A percentile compares a stretch with the other conserved stretches of the same genome.
These are phyloP conservation scores for Halichoeres trimaculatus DNA, from an alignment of 2,113 vertebrate genomes.

Conservation along the genomic window DNA sequence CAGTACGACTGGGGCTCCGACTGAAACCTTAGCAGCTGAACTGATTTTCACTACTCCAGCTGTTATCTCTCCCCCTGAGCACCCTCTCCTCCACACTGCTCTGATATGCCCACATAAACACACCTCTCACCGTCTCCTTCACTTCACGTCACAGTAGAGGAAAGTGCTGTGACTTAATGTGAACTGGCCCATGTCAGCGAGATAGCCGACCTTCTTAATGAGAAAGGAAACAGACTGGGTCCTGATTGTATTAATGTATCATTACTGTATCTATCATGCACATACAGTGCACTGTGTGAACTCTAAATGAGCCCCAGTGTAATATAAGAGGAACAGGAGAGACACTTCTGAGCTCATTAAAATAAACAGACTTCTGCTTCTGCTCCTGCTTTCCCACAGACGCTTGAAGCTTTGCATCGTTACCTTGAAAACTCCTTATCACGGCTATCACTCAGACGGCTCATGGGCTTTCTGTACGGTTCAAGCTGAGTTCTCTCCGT, in stretches of 20 bases:
- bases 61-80: conserved; percentile 58
- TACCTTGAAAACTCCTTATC: conserved; percentile 80
- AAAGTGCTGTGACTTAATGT: conserved; percentile 69
- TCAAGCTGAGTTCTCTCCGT: conserved; percentile 73
- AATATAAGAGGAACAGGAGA: conserved; percentile 74
- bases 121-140: conserved; percentile 22
- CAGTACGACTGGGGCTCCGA: conserved; percentile 36
- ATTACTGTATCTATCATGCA: conserved; percentile 78
- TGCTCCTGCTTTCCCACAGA: conserved; percentile 80
- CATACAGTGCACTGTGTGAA: conserved; percentile 73
- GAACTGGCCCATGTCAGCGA: conserved; percentile 73
- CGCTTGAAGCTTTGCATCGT: conserved; percentile 60
- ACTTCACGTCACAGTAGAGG: conserved; percentile 52
- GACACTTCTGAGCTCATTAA: conserved; percentile 81
- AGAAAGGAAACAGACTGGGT: conserved; percentile 75
- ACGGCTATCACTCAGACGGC: conserved; percentile 72
- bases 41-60: conserved; percentile 53
- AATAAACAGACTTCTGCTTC: conserved; percentile 81
- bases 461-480: conserved; percentile 74
- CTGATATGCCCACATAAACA: conserved; percentile 38
- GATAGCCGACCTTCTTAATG: conserved; percentile 75
- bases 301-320: conserved; percentile 71
- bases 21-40: conserved; percentile 55
- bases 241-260: conserved; percentile 81
- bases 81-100: conserved; percentile 26